Base-by-base conservation (phyloP, 2,113 vertebrate genomes). In the Leucosticte australis region DNA sequence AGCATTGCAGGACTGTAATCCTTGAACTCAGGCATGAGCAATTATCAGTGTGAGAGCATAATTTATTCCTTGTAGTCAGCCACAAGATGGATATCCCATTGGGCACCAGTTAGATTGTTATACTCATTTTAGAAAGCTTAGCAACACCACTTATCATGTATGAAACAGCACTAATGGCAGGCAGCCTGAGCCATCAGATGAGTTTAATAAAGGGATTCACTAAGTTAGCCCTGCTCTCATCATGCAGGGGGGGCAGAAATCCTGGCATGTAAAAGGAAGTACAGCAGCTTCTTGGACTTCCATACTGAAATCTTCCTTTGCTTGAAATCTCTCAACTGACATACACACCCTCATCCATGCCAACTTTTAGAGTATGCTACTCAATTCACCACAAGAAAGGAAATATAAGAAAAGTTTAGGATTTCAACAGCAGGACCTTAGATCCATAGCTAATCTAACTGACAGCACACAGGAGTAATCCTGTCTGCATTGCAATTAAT, bases 21-120 rank as follows among this genome's bases (percentile, higher is more conserved):
- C 88, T 52, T 35, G 49, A 96, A 84, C 53, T 83, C 90, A 94
- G 92, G 46, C 92, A 75, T 10, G 20, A 89, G 73, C 73, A 93
- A 93, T 95, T 94, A 93, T 19, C 80, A 76, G 77, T 53, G 24
- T 60, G 87, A 92, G 88, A 91, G 86, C 80, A 73, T 81, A 84
- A 93, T 95, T 96, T 76, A 94, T 87, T 78, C 79, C 86, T 75
- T 53, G 62, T 19, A 79, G 76, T 89, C 73, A 92, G 83, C 49
- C n/a, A 65, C 53, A 82, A 86, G 90, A 94, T 65, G 86, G 87
- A 89, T 95, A 89, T 83, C 89, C 77, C 76, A 79, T 64, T 55
- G 77, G 83, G 84, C 88, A 94, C 67, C 56, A 79, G 91, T 71
- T n/a, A 68, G 80, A 87, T 50, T 75, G 76, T 49, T 84, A 53